phyloP scores from a whole-genome alignment of 2,113 vertebrate genomes.

The Motacilla alba region DNA sequence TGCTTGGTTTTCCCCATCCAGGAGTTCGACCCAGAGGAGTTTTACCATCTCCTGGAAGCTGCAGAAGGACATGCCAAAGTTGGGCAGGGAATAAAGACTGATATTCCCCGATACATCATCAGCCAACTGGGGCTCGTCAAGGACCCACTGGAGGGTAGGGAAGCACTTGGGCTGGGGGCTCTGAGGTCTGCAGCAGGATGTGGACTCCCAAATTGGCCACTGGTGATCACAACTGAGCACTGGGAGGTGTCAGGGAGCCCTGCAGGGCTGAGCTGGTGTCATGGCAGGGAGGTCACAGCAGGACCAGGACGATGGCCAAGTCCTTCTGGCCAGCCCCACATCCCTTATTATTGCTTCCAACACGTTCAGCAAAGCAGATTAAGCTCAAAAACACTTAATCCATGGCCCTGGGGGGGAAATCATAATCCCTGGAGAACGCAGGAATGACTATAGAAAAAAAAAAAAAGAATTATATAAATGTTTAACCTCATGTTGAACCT shows the following conservation, averaged over 20 bases:
- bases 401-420: not conserved
- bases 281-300: not conserved
- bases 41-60: slow-evolving; percentile 94
- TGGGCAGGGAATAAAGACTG: slow-evolving; percentile 90
- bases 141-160: slow-evolving; percentile 86
- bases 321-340: not conserved
- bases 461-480: slow-evolving; percentile 43
- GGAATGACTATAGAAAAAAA: slow-evolving; percentile 12
- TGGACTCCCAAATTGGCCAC: not conserved
- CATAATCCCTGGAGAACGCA: not conserved
- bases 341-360: not conserved
- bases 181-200: not conserved
- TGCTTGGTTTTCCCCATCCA: slow-evolving; percentile 25
- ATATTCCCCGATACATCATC: slow-evolving; percentile 95
- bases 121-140: slow-evolving; percentile 91
- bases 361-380: slow-evolving; percentile 42
- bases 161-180: not conserved
- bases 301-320: not conserved
- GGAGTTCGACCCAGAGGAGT: slow-evolving; percentile 97
- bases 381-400: slow-evolving; percentile 58
- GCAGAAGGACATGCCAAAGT: slow-evolving; percentile 95
- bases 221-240: fast-evolving
- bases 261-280: not conserved
- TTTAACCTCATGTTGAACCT: slow-evolving; percentile 9
- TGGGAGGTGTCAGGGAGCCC: not conserved